Conservation (phyloP, 64 coral and sea anemone species). For the Montipora cactus region DNA sequence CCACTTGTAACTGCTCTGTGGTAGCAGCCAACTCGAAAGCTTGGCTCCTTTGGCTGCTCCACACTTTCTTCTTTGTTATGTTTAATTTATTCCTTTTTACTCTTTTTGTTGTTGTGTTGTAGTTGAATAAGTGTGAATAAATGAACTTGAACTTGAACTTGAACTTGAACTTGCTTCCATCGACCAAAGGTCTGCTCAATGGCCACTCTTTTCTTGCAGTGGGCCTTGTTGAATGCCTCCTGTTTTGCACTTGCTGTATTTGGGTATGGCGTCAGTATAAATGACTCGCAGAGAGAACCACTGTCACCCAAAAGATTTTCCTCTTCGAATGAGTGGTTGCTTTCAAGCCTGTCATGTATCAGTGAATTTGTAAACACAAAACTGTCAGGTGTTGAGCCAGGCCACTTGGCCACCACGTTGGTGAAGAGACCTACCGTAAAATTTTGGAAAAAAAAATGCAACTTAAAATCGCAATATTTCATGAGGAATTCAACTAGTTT, state of each 20-base stretch:
- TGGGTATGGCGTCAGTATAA: slow-evolving; percentile 8
- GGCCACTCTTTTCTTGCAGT: slow-evolving; percentile 32
- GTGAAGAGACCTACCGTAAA: neutral
- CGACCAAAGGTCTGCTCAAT: slow-evolving; percentile 76
- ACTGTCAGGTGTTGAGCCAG: neutral
- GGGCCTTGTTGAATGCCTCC: slow-evolving; percentile 49
- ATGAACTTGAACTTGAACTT: too few species aligned
- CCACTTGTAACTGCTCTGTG: too few species aligned
- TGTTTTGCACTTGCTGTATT: slow-evolving; percentile 1
- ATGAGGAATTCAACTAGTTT: neutral
- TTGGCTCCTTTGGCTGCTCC: too few species aligned
- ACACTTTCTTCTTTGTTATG: too few species aligned
- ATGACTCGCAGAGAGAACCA: neutral
- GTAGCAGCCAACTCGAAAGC: too few species aligned
- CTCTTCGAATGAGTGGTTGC: neutral
- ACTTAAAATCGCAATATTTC: neutral
- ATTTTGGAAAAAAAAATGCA: neutral
- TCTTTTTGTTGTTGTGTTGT: too few species aligned
- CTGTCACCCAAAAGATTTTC: neutral
- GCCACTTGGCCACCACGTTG: neutral
- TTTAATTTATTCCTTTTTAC: too few species aligned
- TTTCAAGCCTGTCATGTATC: neutral
- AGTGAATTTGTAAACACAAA: neutral
- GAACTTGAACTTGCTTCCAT: neutral
- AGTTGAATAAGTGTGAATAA: too few species aligned